Base-by-base conservation (phyloP, 2,888 invertebrate species). In the Sinopyrophorus schimmeli region DNA sequence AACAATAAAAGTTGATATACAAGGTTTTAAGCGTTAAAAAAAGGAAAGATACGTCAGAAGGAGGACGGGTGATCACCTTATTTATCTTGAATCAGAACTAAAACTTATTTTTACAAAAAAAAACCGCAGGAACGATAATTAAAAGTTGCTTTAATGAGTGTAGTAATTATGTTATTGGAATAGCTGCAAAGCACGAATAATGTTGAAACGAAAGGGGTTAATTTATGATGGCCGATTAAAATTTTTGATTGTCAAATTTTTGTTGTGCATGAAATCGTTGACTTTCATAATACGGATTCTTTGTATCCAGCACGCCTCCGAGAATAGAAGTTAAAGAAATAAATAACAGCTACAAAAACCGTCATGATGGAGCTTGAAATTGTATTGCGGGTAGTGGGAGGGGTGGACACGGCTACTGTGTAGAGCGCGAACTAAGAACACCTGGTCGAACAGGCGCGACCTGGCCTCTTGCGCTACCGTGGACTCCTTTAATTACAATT, bases 401-500 rank as follows among this genome's bases (percentile, higher is more conserved):
- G 53, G 56, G 48, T 59, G 54, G 54, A 60, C 53, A 57, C 58
- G 68, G 70, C 70, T 70, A 70, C 70, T 61, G 70, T 68, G 64
- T 62, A 62, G 63, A 59, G 64, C 60, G 61, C 60, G 60, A 21
- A 46, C 41, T 17, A 44, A 35, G 66, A 66, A 69, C 69, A 70
- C 68, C 70, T 69, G 69, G 68, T 60, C 62, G 61, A 63, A 61
- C 65, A 40, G 39, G 34, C 44, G 32, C 50, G 47, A 47, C 39
- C 28, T 46, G 50, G 43, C 44, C 38, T 44, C 38, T 40, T 24
- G 43, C 21, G 40, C 39, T 51, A 40, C 68, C 67, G 68, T 65
- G 63, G 67, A 65, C 66, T 66, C 66, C 66, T 66, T 69, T 70
- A 70, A 70, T 70, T 69, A 69, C 65, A 68, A 69, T 70, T 69